Evolutionary conservation across 2,113 vertebrate species (phyloP).

Genomic region (Mionectes macconnelli): DNA sequence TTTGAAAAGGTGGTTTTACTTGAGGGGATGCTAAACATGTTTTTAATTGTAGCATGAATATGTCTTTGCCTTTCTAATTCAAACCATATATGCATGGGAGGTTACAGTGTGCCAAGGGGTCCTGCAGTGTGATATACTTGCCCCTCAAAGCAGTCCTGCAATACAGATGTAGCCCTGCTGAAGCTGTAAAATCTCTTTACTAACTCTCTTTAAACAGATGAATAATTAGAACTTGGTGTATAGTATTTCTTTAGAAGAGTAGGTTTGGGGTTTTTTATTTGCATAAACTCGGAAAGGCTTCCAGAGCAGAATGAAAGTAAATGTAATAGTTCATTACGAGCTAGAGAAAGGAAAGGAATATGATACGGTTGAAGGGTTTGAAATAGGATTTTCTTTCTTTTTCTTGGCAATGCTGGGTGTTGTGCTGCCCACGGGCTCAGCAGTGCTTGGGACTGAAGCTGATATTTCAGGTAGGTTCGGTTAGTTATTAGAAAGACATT

Average conservation of each 20-base stretch:
- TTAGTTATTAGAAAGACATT: neutral
- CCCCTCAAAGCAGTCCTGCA: slow-evolving; percentile 35
- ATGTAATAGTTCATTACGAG: neutral
- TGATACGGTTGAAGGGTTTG: neutral
- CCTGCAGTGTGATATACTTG: neutral
- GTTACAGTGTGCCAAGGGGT: slow-evolving; percentile 30
- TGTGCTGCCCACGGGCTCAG: neutral
- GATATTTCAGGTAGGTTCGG: neutral
- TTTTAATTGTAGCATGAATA: slow-evolving; percentile 75
- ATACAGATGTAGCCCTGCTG: neutral
- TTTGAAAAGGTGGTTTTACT: slow-evolving; percentile 32
- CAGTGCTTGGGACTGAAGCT: neutral
- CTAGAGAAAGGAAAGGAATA: neutral
- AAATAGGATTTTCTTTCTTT: neutral
- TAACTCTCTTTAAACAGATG: neutral
- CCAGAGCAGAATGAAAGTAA: slow-evolving; percentile 7
- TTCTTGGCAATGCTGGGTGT: neutral
- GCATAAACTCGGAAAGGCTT: slow-evolving; percentile 23
- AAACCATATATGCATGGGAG: slow-evolving; percentile 13
- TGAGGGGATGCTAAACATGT: slow-evolving; percentile 51
- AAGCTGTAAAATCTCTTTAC: slow-evolving; percentile 33
- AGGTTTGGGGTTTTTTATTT: neutral
- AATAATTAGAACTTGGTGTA: slow-evolving; percentile 32
- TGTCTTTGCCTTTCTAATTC: slow-evolving; percentile 60
- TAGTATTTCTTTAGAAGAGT: slow-evolving; percentile 9